phyloP scores from a whole-genome alignment of 2,113 vertebrate species.

The Puffinus mauretanicus region DNA sequence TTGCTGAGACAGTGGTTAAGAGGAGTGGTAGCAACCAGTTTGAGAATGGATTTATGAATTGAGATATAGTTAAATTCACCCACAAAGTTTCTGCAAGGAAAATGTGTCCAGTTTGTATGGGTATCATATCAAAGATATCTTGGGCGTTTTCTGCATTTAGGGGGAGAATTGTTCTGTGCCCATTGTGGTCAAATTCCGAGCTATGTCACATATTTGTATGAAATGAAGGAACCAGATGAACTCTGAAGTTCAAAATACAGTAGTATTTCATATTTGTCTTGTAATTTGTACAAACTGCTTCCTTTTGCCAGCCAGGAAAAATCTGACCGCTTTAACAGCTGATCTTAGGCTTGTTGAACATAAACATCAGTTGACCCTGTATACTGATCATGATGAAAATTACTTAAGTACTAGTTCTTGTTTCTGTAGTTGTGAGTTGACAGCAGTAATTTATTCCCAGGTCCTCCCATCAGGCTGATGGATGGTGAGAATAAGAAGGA shows the following conservation, averaged over 20 bases:
- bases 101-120: background rate
- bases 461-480: slow-evolving; percentile 87
- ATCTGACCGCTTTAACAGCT: background rate
- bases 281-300: background rate
- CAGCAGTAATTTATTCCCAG: slow-evolving; percentile 70
- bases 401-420: background rate
- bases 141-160: background rate
- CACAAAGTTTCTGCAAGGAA: background rate
- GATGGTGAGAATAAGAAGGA: slow-evolving; percentile 92
- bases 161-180: background rate
- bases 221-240: background rate
- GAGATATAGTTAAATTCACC: background rate
- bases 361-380: background rate
- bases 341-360: background rate
- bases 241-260: background rate
- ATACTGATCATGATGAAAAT: background rate
- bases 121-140: background rate
- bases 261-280: background rate
- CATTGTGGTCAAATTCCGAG: background rate
- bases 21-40: background rate
- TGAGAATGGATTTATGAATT: background rate
- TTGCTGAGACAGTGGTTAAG: background rate
- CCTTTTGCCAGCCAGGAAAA: background rate
- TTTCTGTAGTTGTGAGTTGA: background rate
- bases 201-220: background rate